phyloP scores from a whole-genome alignment of 1,140 invertebrate genomes.

The Hyphantria cunea region DNA sequence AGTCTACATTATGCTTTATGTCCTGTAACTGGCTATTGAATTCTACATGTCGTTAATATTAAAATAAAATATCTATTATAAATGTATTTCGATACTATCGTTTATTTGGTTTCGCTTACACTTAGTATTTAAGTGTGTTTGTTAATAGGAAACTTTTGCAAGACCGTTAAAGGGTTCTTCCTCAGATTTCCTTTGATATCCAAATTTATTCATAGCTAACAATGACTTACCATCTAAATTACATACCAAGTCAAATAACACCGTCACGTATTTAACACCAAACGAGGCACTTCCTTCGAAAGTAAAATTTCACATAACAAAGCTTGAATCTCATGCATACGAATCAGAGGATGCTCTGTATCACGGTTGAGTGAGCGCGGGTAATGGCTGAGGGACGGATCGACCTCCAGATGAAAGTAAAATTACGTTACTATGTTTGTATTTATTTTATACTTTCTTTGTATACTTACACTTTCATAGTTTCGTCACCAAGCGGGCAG shows the following conservation, averaged over 20 bases:
- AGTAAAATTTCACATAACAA: slow-evolving; percentile 1
- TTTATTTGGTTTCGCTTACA: too few relatives aligned
- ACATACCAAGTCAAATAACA: not conserved
- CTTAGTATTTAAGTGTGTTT: not conserved
- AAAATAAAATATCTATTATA: too few relatives aligned
- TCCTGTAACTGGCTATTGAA: too few relatives aligned
- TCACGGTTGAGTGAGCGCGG: not conserved
- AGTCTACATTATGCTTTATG: too few relatives aligned
- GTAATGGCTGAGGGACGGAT: not conserved
- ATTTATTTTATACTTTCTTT: not conserved
- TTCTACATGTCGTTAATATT: too few relatives aligned
- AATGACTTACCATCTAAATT: not conserved
- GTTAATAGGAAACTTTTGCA: not conserved
- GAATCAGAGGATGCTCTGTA: slow-evolving; percentile 53
- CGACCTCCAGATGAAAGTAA: slow-evolving; percentile 3
- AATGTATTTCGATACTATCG: too few relatives aligned
- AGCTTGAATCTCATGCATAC: slow-evolving; percentile 55
- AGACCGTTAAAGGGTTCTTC: too few relatives aligned
- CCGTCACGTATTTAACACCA: not conserved
- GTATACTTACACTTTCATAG: not conserved
- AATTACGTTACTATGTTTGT: not conserved
- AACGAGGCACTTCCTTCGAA: not conserved
- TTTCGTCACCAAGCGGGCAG: not conserved
- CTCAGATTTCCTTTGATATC: not conserved
- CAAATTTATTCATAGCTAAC: slow-evolving; percentile 4